Evolutionary conservation across 1,140 invertebrate genomes (phyloP), one percentile per base, ranked within the genome.

Genomic region (Aphelinus certus): DNA sequence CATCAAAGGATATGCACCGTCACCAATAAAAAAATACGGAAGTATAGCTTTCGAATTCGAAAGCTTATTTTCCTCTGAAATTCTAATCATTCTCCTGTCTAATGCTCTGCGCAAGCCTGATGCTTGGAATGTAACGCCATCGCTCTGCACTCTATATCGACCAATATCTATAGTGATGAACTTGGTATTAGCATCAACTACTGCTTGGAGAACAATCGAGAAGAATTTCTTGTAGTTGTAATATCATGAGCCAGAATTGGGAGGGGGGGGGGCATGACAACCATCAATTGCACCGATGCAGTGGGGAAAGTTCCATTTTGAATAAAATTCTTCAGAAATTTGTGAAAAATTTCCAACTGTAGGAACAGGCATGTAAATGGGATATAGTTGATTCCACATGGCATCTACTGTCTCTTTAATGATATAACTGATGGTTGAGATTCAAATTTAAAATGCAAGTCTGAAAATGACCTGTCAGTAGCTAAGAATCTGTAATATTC

Each of bases 1-100:
- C 2, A 2, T 64, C n/a, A 64, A 26, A 6, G 63, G 63, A 51
- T 64, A 64, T 3, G 63, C 63, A 10, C 46, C 62, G 26, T 64
- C 47, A 10, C 62, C 48, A 26, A 64, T 51, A 49, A 64, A 64
- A 51, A 64, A 64, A 51, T 64, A 64, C 6, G 62, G 62, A 10
- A 51, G 10, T 2, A 64, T n/a, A 4, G 26, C 42, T 3, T 3
- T 0, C 3, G 62, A 43, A 10, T 47, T 9, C 47, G 47, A 64
- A 10, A 64, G 62, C 10, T 64, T 7, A 26, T 64, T 5, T 10
- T 51, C 48, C 10, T 64, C 46, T 2, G 62, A 47, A 48, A 64
- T 9, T 10, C 49, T 64, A 10, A 64, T 42, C n/a, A 43, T 61
- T 61, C 42, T 61, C 2, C 3, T 4, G 42, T 42, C 2, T 3